Conservation (phyloP, 2,797 vertebrate species). For the Cyprinella venusta region DNA sequence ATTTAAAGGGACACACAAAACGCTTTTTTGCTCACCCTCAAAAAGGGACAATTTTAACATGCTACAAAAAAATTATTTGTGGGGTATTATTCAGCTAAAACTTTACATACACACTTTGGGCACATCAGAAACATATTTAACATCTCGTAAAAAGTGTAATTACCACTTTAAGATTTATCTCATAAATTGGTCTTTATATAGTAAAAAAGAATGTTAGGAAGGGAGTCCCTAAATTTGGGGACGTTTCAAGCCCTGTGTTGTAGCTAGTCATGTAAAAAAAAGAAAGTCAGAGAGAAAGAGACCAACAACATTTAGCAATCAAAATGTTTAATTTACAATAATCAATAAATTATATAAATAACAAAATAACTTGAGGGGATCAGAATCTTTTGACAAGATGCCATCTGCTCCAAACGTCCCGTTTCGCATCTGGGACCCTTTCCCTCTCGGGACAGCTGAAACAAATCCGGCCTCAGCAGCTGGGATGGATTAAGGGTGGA, state of each 20-base stretch:
- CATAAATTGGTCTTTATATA: background rate
- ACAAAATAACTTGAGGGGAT: conserved; percentile 55
- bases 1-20: too few relatives aligned
- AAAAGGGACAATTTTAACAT: too few relatives aligned
- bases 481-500: conserved; percentile 72
- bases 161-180: background rate
- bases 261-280: background rate
- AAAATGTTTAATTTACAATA: conserved; percentile 48
- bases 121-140: too few relatives aligned
- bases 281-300: background rate
- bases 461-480: conserved; percentile 74
- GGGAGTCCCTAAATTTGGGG: background rate
- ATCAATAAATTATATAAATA: conserved; percentile 61
- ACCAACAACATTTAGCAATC: conserved; percentile 3
- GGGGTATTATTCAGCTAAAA: too few relatives aligned
- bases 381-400: conserved; percentile 57
- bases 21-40: too few relatives aligned
- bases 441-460: conserved; percentile 71
- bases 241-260: background rate
- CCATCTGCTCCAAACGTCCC: conserved; percentile 73
- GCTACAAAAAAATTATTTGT: too few relatives aligned
- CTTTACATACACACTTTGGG: too few relatives aligned
- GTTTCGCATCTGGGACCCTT: conserved; percentile 46
- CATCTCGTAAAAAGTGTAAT: too few relatives aligned
- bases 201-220: background rate